A percentile compares a stretch with the other conserved stretches of the same genome.
phyloP scores from a whole-genome alignment of 2,888 invertebrate genomes.

The Caenorhabditis sulstoni region DNA sequence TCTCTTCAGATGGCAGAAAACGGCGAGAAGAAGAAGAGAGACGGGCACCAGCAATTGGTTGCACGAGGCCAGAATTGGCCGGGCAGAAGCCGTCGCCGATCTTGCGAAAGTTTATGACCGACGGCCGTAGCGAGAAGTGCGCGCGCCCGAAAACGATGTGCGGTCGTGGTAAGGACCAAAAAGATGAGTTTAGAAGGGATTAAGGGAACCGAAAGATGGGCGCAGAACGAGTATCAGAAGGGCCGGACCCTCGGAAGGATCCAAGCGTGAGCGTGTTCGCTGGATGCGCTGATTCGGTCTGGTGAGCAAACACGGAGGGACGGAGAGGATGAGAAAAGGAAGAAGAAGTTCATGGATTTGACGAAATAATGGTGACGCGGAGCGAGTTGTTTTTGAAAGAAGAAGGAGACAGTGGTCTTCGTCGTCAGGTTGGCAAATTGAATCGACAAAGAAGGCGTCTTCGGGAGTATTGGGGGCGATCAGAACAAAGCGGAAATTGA shows the following conservation, averaged over 20 bases:
- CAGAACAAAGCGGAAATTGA: conserved; percentile 56
- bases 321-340: too few species aligned
- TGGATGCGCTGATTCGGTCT: conserved; percentile 36
- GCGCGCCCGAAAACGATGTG: background rate
- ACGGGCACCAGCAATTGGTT: conserved; percentile 45
- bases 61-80: conserved; percentile 31
- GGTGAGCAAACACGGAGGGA: conserved; percentile 31
- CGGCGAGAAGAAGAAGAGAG: conserved; percentile 6
- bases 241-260: background rate
- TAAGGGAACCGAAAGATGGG: conserved; percentile 5
- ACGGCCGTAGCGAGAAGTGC: conserved; percentile 34
- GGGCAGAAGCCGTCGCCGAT: conserved; percentile 8
- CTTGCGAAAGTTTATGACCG: conserved; percentile 51
- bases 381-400: conserved; percentile 34
- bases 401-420: conserved; percentile 17
- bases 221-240: conserved; percentile 27
- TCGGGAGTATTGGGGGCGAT: conserved; percentile 11
- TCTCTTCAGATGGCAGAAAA: conserved; percentile 34
- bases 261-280: conserved; percentile 5
- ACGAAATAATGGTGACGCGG: conserved; percentile 22
- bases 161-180: conserved; percentile 22
- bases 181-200: conserved; percentile 21
- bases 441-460: conserved; percentile 35
- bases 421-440: conserved; percentile 54
- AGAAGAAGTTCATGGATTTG: conserved; percentile 24